Evolutionary conservation across 1,140 invertebrate species (phyloP).

Genomic region (Oncopodura yosiiana): DNA sequence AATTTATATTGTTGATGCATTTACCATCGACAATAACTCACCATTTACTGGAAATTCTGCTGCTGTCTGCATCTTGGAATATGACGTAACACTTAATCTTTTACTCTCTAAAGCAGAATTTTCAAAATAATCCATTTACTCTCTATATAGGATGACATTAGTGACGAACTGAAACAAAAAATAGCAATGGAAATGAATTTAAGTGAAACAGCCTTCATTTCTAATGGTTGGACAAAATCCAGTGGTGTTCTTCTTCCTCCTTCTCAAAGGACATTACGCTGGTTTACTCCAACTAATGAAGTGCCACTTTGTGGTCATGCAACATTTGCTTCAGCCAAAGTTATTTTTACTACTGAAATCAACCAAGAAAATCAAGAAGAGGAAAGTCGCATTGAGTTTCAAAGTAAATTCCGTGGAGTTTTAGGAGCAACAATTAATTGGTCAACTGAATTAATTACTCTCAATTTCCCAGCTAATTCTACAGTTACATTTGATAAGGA

Average conservation of each 20-base stretch:
- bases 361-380: not conserved
- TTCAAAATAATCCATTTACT: not conserved
- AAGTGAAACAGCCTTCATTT: constrained; percentile 50
- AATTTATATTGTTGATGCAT: constrained; percentile 49
- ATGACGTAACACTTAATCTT: constrained; percentile 24
- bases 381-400: constrained; percentile 6
- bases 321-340: constrained; percentile 47
- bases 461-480: constrained; percentile 14
- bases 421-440: constrained; percentile 1
- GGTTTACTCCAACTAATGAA: constrained; percentile 52
- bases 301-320: constrained; percentile 52
- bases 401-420: constrained; percentile 12
- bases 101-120: not conserved
- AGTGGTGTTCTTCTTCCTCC: too few relatives aligned
- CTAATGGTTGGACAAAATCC: constrained; percentile 19
- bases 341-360: constrained; percentile 38
- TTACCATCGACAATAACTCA: constrained; percentile 38
- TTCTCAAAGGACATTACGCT: constrained; percentile 37
- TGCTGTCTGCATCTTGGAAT: constrained; percentile 44
- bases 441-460: not conserved
- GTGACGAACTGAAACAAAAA: constrained; percentile 43
- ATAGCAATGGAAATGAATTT: constrained; percentile 51
- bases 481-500: not conserved
- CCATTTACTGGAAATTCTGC: constrained; percentile 49
- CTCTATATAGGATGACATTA: constrained; percentile 28